Conservation (phyloP, 2,797 vertebrate genomes). For the Alfaro cultratus region DNA sequence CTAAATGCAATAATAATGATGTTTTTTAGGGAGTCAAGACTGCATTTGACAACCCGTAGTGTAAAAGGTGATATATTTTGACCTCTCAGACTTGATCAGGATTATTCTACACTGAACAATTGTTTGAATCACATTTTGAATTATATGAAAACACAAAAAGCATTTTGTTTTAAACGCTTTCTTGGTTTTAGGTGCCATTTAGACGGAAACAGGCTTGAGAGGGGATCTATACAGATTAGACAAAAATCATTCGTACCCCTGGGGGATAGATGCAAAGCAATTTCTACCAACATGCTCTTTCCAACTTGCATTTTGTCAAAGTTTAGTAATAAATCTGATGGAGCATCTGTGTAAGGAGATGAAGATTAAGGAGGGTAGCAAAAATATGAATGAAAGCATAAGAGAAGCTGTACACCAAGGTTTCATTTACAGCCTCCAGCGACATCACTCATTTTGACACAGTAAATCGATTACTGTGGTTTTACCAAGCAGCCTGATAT, state of each 20-base stretch:
- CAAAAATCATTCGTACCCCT: background rate
- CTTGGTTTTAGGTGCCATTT: background rate
- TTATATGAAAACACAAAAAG: background rate
- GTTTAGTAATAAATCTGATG: background rate
- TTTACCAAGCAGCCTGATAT: background rate
- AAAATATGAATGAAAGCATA: constrained; percentile 3
- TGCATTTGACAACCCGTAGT: background rate
- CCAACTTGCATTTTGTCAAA: background rate
- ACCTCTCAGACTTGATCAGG: background rate
- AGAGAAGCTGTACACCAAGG: background rate
- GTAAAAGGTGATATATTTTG: background rate
- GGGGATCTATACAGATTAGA: background rate
- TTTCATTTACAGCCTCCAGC: background rate
- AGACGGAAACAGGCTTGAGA: background rate
- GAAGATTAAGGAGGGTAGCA: background rate
- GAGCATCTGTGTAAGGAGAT: background rate
- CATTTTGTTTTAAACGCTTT: background rate
- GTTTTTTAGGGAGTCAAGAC: background rate
- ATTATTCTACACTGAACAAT: too few relatives aligned
- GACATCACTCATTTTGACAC: background rate
- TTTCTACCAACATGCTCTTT: background rate
- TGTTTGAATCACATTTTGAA: background rate
- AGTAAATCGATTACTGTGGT: background rate
- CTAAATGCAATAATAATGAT: background rate
- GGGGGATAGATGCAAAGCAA: background rate